phyloP scores from a whole-genome alignment of 1,140 invertebrate species.

The Lethocerus indicus region DNA sequence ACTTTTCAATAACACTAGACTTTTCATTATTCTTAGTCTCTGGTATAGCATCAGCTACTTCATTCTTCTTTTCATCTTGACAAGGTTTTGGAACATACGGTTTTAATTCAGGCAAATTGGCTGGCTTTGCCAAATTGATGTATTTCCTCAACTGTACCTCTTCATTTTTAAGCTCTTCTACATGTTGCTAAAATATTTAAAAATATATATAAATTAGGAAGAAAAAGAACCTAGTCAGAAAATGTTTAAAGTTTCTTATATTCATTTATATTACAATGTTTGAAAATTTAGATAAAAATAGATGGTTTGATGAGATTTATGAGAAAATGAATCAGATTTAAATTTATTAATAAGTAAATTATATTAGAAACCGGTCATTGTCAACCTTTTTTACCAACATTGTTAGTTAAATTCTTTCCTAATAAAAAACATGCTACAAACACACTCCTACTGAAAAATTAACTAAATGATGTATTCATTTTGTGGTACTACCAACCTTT shows the following conservation, averaged over 20 bases:
- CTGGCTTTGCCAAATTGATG: constrained; percentile 61
- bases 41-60: not conserved
- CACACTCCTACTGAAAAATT: too few relatives aligned
- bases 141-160: constrained; percentile 47
- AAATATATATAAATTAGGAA: constrained; percentile 1
- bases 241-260: not conserved
- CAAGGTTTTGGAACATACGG: not conserved
- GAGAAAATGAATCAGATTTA: not conserved
- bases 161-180: constrained; percentile 46
- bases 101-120: constrained; percentile 35
- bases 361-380: too few relatives aligned
- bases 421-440: too few relatives aligned
- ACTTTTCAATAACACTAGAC: not conserved
- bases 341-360: not conserved
- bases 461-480: too few relatives aligned
- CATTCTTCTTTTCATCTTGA: not conserved
- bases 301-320: not conserved
- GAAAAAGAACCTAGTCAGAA: not conserved
- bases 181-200: constrained; percentile 10
- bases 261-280: not conserved
- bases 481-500: too few relatives aligned
- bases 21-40: too few relatives aligned
- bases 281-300: not conserved
- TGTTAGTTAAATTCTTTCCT: too few relatives aligned
- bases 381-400: too few relatives aligned